A percentile compares a stretch with the other conserved stretches of the same genome.
Conservation (phyloP, 1,140 invertebrate genomes). For the Bombus picipes region DNA sequence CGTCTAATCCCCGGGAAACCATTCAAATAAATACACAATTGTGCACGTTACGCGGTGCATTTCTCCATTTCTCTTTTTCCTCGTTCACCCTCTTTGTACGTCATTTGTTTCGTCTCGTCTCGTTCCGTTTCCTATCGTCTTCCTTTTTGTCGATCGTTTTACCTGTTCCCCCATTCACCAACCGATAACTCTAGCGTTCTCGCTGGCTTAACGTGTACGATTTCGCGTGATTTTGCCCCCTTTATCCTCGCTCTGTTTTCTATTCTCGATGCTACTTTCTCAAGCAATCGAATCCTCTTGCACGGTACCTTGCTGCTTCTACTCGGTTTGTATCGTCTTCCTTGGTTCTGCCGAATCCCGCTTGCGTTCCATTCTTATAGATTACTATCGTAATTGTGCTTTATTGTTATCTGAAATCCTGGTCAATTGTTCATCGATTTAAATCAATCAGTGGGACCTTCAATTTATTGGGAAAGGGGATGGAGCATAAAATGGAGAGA, state of each 20-base stretch:
- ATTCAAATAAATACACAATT: constrained; percentile 62
- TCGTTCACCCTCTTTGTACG: neutral
- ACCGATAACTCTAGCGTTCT: neutral
- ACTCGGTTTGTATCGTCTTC: neutral
- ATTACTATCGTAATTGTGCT: neutral
- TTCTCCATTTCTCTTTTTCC: neutral
- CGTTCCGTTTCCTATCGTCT: neutral
- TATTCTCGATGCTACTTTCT: neutral
- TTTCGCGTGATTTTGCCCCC: neutral
- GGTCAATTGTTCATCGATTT: neutral
- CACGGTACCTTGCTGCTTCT: too few species aligned
- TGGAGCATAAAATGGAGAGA: neutral
- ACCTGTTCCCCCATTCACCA: neutral
- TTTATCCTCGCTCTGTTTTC: neutral
- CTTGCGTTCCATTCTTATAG: neutral
- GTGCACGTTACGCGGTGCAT: neutral
- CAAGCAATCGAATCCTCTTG: neutral
- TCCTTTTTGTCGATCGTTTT: neutral
- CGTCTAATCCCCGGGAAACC: constrained; percentile 55
- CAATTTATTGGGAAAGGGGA: neutral
- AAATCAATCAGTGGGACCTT: neutral
- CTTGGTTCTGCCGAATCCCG: neutral
- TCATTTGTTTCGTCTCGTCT: neutral
- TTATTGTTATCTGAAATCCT: neutral
- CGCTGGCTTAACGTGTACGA: too few species aligned